Conservation (phyloP, 1,140 invertebrate genomes). For the Heliconius congener region DNA sequence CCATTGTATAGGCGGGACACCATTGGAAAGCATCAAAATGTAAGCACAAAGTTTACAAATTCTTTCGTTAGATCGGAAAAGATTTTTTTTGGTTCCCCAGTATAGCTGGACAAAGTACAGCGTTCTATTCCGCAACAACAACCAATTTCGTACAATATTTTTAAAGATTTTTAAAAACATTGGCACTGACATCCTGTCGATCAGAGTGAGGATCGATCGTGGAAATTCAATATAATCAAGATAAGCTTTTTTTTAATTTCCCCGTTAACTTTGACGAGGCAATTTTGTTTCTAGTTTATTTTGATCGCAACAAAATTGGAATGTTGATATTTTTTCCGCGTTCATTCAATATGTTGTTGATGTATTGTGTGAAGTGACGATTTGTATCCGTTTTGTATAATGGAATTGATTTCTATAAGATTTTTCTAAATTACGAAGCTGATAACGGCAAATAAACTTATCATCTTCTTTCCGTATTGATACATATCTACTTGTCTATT, state of each 20-base stretch:
- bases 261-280: not conserved
- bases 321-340: not conserved
- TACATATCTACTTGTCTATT: too few relatives aligned
- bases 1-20: too few relatives aligned
- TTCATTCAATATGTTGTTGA: conserved; percentile 2
- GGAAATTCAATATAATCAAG: not conserved
- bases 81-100: too few relatives aligned
- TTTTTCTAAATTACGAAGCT: not conserved
- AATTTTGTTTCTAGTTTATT: conserved; percentile 10
- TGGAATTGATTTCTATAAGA: not conserved
- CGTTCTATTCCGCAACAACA: too few relatives aligned
- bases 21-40: too few relatives aligned
- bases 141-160: too few relatives aligned
- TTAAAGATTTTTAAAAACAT: too few relatives aligned
- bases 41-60: too few relatives aligned
- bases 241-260: not conserved
- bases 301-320: not conserved
- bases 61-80: too few relatives aligned
- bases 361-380: not conserved
- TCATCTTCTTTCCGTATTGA: too few relatives aligned
- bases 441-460: not conserved
- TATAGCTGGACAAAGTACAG: too few relatives aligned
- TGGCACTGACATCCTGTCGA: too few relatives aligned
- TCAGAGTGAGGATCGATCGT: not conserved
- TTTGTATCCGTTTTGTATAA: not conserved